These are phyloP conservation scores for Chionis minor DNA, from an alignment of 2,113 vertebrate genomes.

Conservation along the genomic window DNA sequence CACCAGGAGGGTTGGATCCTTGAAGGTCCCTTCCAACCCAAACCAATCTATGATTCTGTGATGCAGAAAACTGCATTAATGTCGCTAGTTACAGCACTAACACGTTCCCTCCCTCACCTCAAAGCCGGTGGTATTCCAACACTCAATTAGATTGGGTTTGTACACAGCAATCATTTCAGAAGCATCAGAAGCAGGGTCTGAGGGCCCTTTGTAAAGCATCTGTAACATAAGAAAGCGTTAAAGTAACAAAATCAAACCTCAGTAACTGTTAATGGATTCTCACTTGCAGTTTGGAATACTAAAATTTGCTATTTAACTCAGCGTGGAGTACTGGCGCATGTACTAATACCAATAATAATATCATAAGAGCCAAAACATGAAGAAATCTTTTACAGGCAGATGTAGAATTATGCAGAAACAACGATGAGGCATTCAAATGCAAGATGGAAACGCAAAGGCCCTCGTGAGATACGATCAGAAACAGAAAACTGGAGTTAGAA, in stretches of 20 bases:
- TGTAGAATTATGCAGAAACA: neutral
- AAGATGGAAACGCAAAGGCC: neutral
- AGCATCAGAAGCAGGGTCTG: neutral
- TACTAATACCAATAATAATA: neutral
- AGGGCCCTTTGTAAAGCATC: neutral
- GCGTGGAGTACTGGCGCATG: neutral
- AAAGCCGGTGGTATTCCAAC: neutral
- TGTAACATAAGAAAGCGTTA: neutral
- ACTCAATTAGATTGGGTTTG: neutral
- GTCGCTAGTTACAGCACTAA: neutral
- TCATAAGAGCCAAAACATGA: neutral
- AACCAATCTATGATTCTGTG: neutral
- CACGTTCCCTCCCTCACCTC: neutral
- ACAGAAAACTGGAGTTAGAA: neutral
- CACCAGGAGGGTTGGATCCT: neutral
- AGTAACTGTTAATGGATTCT: neutral
- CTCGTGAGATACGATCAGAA: neutral
- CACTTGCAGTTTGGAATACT: neutral
- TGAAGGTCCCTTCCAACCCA: neutral
- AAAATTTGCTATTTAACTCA: neutral
- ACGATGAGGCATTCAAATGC: neutral
- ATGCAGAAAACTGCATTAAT: neutral
- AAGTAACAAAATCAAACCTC: neutral
- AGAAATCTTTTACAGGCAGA: neutral
- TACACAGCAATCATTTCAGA: neutral